Evolutionary conservation across 2,888 invertebrate species (phyloP).

Genomic region (Deilephila elpenor): DNA sequence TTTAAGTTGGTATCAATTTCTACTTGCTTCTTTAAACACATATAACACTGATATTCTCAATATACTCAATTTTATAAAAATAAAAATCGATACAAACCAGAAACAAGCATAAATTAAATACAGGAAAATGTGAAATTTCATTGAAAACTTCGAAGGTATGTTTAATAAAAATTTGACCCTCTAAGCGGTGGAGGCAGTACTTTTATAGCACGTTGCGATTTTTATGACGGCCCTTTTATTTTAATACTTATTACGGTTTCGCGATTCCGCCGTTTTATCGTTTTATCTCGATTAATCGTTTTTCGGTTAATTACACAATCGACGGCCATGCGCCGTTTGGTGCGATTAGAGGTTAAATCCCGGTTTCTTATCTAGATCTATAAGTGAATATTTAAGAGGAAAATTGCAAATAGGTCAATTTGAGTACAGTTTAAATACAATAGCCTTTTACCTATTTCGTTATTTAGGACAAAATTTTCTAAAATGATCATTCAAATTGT

Average conservation of each 20-base stretch:
- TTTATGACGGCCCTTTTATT: constrained; percentile 77
- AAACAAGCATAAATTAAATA: constrained; percentile 18
- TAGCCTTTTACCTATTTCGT: no score
- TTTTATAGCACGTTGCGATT: constrained; percentile 77
- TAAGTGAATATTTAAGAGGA: constrained; percentile 3
- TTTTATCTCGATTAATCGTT: constrained; percentile 69
- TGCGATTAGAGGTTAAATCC: constrained; percentile 39
- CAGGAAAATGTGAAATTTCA: constrained; percentile 25
- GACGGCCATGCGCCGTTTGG: constrained; percentile 52
- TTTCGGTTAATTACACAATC: constrained; percentile 71
- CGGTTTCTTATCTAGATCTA: constrained; percentile 23
- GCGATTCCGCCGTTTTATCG: constrained; percentile 73
- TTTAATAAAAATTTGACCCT: constrained; percentile 79
- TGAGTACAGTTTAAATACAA: no score
- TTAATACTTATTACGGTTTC: constrained; percentile 76
- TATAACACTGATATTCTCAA: no score
- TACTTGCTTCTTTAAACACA: no score
- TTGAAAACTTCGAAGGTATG: constrained; percentile 64
- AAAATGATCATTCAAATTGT: no score
- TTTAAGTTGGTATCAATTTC: no score
- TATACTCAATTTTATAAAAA: background rate
- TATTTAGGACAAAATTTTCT: no score
- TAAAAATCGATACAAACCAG: background rate
- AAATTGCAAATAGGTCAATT: no score
- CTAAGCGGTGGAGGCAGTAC: constrained; percentile 69